A percentile compares a stretch with the other conserved stretches of the same genome.
phyloP scores from a whole-genome alignment of 2,888 invertebrate species.

The Theodoxus fluviatilis region DNA sequence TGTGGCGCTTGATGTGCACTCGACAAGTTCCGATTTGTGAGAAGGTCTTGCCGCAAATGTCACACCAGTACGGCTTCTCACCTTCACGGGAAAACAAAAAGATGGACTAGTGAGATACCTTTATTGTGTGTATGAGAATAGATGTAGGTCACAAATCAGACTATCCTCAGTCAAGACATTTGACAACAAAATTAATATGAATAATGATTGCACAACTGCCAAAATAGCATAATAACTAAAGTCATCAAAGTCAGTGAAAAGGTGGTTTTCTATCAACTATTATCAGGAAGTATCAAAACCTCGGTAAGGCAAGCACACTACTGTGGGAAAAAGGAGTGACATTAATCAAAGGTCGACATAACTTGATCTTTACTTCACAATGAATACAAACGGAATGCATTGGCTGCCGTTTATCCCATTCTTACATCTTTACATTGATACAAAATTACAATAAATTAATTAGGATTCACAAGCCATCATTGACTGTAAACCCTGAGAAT shows the following conservation, averaged over 20 bases:
- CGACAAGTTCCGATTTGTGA: constrained; percentile 64
- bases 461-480: neutral
- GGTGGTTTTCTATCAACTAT: no score
- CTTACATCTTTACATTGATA: no score
- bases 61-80: constrained; percentile 65
- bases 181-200: neutral
- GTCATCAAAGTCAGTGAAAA: no score
- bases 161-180: neutral
- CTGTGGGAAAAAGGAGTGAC: no score
- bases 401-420: no score
- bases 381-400: no score
- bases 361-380: no score
- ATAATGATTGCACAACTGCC: neutral
- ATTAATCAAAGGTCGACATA: no score
- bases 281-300: no score
- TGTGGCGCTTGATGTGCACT: constrained; percentile 72
- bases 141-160: neutral
- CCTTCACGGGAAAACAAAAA: constrained; percentile 42
- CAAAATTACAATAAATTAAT: no score
- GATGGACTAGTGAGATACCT: neutral
- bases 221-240: neutral
- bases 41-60: constrained; percentile 64
- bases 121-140: neutral
- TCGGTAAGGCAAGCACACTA: no score
- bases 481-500: neutral